Evolutionary conservation across 2,888 invertebrate species (phyloP).

Genomic region (Sinhomidia bicolor): DNA sequence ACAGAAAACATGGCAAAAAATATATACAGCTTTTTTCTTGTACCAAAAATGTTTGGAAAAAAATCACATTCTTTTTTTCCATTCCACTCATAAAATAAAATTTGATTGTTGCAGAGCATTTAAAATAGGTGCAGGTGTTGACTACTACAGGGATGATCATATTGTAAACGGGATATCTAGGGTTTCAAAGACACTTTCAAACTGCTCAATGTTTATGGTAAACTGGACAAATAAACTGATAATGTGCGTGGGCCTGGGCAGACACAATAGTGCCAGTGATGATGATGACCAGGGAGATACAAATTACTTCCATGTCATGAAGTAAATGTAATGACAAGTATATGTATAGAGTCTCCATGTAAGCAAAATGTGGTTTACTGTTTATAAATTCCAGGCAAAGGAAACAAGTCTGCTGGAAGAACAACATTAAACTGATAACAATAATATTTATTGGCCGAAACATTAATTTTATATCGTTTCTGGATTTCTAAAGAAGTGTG

Average conservation of each 20-base stretch:
- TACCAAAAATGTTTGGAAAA: neutral
- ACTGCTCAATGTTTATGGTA: neutral
- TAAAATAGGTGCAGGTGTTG: conserved; percentile 6
- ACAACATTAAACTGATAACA: neutral
- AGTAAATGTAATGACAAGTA: neutral
- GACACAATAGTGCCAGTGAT: neutral
- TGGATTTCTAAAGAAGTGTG: neutral
- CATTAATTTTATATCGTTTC: neutral
- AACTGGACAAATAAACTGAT: neutral
- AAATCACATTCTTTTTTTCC: neutral
- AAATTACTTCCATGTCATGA: neutral
- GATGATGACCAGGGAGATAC: neutral
- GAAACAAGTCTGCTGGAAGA: neutral
- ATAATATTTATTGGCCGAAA: conserved; percentile 31
- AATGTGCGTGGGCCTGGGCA: neutral
- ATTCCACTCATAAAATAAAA: conserved; percentile 5
- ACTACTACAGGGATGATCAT: neutral
- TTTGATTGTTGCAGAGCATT: conserved; percentile 9
- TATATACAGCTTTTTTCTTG: neutral
- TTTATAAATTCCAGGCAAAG: neutral
- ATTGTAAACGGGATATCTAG: neutral
- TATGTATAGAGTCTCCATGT: neutral
- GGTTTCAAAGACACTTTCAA: neutral
- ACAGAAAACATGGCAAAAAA: neutral
- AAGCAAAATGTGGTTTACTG: too few relatives aligned